These are phyloP conservation scores for Salpingus planirostris DNA, from an alignment of 2,888 invertebrate species.

Conservation along the genomic window DNA sequence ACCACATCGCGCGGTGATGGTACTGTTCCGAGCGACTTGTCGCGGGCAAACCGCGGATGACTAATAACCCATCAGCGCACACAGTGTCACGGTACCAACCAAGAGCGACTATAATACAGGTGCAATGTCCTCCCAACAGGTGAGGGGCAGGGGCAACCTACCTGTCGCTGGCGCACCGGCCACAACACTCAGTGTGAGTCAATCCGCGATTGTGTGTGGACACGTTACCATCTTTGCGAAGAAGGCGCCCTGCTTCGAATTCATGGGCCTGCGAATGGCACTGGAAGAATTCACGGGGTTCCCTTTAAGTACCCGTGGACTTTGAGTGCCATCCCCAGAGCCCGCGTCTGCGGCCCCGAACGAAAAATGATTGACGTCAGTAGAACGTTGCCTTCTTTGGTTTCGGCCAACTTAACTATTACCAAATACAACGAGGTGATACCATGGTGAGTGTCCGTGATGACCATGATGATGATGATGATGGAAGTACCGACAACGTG, in stretches of 20 bases:
- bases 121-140: conserved; percentile 40
- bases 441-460: too few relatives aligned
- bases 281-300: conserved; percentile 82
- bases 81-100: conserved; percentile 29
- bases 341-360: too few relatives aligned
- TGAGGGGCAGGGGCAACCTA: conserved; percentile 34
- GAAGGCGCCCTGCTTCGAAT: background rate
- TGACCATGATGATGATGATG: too few relatives aligned
- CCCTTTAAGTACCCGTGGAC: conserved; percentile 52
- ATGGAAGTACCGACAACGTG: too few relatives aligned
- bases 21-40: conserved; percentile 29
- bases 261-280: conserved; percentile 64
- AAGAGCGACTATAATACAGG: conserved; percentile 38
- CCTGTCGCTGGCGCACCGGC: conserved; percentile 35
- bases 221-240: background rate
- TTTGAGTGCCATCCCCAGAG: conserved; percentile 59
- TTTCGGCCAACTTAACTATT: too few relatives aligned
- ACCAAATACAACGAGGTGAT: too few relatives aligned
- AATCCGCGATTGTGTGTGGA: conserved; percentile 23
- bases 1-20: conserved; percentile 11
- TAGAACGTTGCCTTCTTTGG: too few relatives aligned
- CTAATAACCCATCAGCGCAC: conserved; percentile 37
- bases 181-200: conserved; percentile 32
- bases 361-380: too few relatives aligned
- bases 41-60: conserved; percentile 28